phyloP scores from a whole-genome alignment of 2,888 invertebrate species.

The Myathropa florea region DNA sequence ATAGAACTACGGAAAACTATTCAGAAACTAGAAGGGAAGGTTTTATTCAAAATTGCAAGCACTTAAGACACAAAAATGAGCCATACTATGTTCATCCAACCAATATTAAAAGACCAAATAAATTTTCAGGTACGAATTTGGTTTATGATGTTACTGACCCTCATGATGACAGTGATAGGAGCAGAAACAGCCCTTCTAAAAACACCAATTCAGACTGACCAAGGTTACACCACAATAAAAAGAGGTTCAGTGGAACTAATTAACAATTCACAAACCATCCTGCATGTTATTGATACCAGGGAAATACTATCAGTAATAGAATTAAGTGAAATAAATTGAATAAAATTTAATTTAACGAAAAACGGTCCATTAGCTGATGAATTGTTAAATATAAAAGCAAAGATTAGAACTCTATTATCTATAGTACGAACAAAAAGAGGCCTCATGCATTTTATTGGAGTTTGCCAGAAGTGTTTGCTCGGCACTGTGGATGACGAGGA shows the following conservation, averaged over 20 bases:
- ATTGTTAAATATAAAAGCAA: not conserved
- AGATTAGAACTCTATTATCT: not conserved
- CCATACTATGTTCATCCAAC: not conserved
- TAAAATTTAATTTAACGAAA: not conserved
- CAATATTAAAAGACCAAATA: not conserved
- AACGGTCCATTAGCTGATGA: not conserved
- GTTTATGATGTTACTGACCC: not conserved
- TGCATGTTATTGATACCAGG: too few relatives aligned
- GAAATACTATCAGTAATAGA: too few relatives aligned
- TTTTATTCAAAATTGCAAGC: not conserved
- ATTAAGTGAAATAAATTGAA: too few relatives aligned
- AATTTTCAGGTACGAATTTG: not conserved
- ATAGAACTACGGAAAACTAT: not conserved
- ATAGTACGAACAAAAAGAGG: not conserved
- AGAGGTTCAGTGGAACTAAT: not conserved
- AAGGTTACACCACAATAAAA: too few relatives aligned
- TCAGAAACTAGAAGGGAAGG: not conserved
- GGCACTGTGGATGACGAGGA: not conserved
- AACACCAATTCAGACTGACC: too few relatives aligned
- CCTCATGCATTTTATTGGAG: too few relatives aligned
- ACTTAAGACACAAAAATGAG: not conserved
- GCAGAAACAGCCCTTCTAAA: not conserved
- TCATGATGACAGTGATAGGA: not conserved
- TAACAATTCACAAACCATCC: not conserved
- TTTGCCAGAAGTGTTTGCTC: not conserved